Conservation (phyloP, 1,140 invertebrate species). For the Frieseomelitta varia region DNA sequence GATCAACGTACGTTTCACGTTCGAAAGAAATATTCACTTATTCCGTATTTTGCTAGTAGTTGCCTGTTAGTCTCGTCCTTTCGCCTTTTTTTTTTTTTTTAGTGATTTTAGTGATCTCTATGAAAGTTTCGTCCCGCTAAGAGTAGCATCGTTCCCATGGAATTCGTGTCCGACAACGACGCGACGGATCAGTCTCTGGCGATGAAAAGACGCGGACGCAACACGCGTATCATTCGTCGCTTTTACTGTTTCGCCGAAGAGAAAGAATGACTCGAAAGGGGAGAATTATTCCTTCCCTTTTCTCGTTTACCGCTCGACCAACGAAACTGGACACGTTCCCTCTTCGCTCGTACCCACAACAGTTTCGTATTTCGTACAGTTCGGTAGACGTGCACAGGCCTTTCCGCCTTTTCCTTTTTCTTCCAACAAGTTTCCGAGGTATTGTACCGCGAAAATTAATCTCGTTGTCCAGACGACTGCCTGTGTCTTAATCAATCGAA, state of each 20-base stretch:
- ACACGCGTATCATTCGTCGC: background rate
- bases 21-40: conserved; percentile 28
- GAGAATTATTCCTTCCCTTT: background rate
- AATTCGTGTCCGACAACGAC: background rate
- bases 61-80: background rate
- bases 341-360: background rate
- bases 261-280: background rate
- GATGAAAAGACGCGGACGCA: too few relatives aligned
- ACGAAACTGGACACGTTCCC: background rate
- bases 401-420: background rate
- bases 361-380: background rate
- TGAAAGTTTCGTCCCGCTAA: background rate
- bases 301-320: too few relatives aligned
- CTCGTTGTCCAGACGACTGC: background rate
- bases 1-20: conserved; percentile 51
- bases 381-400: background rate
- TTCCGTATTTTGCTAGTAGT: conserved; percentile 39
- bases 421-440: background rate
- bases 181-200: background rate
- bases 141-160: background rate
- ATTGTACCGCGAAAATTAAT: background rate
- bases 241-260: background rate
- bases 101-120: background rate
- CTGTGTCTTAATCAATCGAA: background rate
- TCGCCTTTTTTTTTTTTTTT: background rate